A percentile compares a stretch with the other conserved stretches of the same genome.
Conservation (phyloP, 2,888 invertebrate species). For the Orgyia antiqua region DNA sequence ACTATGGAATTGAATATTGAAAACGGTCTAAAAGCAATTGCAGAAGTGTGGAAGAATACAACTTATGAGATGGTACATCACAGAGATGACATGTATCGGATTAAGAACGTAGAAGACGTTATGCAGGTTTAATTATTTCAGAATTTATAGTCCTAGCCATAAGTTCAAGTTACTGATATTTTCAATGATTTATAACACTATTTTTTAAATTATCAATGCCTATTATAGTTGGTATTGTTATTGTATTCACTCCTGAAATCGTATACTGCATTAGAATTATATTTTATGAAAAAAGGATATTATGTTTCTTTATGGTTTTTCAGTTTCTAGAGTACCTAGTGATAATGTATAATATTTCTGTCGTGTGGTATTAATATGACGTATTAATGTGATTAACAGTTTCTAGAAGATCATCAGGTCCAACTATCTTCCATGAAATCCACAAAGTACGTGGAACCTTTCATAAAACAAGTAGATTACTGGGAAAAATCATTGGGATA, state of each 20-base stretch:
- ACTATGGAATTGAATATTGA: slow-evolving; percentile 94
- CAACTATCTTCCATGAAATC: slow-evolving; percentile 92
- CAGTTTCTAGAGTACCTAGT: too few relatives aligned
- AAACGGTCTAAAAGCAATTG: slow-evolving; percentile 84
- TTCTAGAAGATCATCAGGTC: slow-evolving; percentile 90
- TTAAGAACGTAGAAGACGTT: slow-evolving; percentile 88
- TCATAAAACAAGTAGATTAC: slow-evolving; percentile 88
- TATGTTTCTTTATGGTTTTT: too few relatives aligned
- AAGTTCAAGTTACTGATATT: too few relatives aligned
- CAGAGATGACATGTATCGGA: slow-evolving; percentile 82
- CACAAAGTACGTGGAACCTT: slow-evolving; percentile 91
- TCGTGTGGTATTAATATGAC: too few relatives aligned
- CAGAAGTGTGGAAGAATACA: slow-evolving; percentile 84
- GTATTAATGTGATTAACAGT: slow-evolving; percentile 44
- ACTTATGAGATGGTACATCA: slow-evolving; percentile 85
- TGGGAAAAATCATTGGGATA: slow-evolving; percentile 92
- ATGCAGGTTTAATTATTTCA: slow-evolving; percentile 70
- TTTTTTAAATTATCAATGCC: too few relatives aligned
- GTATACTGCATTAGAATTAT: too few relatives aligned
- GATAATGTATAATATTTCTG: too few relatives aligned
- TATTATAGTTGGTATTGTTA: too few relatives aligned
- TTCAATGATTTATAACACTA: too few relatives aligned
- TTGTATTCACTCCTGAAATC: too few relatives aligned
- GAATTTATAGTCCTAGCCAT: too few relatives aligned
- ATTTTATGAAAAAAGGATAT: too few relatives aligned